Evolutionary conservation across 1,140 invertebrate genomes (phyloP), one percentile per base, ranked within the genome.

Genomic region (Tribolium madens): DNA sequence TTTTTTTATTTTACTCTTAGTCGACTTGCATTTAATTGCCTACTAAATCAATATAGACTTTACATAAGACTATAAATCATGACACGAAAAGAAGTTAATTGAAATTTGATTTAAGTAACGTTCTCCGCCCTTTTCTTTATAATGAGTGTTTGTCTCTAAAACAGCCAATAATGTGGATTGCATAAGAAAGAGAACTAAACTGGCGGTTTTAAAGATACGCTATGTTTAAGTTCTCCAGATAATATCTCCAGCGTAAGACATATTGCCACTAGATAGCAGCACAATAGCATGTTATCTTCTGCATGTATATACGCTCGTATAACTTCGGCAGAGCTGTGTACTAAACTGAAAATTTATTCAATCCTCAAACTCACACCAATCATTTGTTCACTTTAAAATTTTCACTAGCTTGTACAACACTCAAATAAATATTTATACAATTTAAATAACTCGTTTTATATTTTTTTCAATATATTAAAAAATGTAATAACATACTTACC

Each of bases 241-340:
- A 77, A 77, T 79, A 84, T 84, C 83, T 79, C 53, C 18, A 53
- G 71, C 76, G 76, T 81, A 84, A 84, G 83, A 84, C 83, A 84
- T 84, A 84, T 83, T 83, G 81, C 83, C 83, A 79, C 75, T 75
- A 84, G 83, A 84, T 84, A 83, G 81, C 73, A 84, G 79, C 76
- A 84, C 83, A 84, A 83, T 83, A 79, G 81, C 81, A 80, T 84
- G 80, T 79, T 82, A 81, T 81, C 81, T 81, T 77, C 57, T 76
- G 73, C 76, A 79, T 80, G 78, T 81, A 84, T 81, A 79, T 82
- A 78, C 72, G 76, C 47, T 72, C 76, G 74, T 80, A 75, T 78
- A 78, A 78, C 79, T 76, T 68, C 21, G 57, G 73, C 47, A 7
- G 73, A 48, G 60, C 79, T 74, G 79, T 80, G 79, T 80, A 57